Base-by-base conservation (phyloP, 53 echinoderm and acorn worm species). In the Astropecten irregularis region DNA sequence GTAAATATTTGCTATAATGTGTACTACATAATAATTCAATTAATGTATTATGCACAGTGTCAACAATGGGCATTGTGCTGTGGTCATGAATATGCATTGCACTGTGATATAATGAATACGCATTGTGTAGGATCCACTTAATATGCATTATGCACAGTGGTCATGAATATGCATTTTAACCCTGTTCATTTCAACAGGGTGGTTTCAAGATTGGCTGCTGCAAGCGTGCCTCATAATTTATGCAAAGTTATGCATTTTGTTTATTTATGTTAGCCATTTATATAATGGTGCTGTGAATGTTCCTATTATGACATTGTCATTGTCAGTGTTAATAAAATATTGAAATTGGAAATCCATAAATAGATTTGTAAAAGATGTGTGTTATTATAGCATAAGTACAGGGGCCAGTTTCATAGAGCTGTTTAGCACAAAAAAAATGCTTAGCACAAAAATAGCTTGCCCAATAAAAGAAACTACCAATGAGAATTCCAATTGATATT, bases 241-340 rank as follows among this genome's bases (percentile, higher is more conserved):
- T 79, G 79, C 79, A 79, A 79, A 79, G 29, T 68, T 48, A 77
- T 79, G 79, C 79, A 47, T 79, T 79, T 79, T 10, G 79, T 79
- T 79, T 27, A 79, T 79, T 79, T 79, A 79, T 79, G 79, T 79
- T 79, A 62, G 26, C 40, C 79, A 40, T 44, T 79, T 60, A n/a
- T 79, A 61, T 30, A n/a, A 79, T 79, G 79, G 79, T 79, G 79
- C 79, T 79, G 60, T 63, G 63, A 61, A 79, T 48, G 79, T 79
- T 44, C 35, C 40, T 26, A 20, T 44, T 26, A 68, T 26, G 36
- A 31, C 25, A 44, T 61, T 42, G 79, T 44, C 62, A 29, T 61
- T 62, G 62, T 61, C 47, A 36, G 47, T 62, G 62, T 62, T 79
- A 37, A 30, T 40, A 40, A 69, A 69, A 69, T 33, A 40, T 69